phyloP scores from a whole-genome alignment of 2,113 vertebrate genomes.

The Notothenia rossii region DNA sequence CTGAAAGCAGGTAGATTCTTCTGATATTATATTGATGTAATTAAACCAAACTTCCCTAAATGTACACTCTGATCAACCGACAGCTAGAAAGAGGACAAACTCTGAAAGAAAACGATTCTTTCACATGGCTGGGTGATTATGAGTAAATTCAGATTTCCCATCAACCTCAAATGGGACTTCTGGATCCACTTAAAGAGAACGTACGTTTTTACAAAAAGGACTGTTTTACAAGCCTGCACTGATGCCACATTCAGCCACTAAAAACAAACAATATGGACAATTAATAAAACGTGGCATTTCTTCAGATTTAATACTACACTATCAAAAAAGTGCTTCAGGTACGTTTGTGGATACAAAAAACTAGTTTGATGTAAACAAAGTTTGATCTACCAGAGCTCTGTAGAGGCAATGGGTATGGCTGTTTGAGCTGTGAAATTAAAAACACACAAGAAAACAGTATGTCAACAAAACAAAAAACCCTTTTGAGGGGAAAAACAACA shows the following conservation, averaged over 20 bases:
- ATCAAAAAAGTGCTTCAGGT: conserved; percentile 85
- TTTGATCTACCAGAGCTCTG: conserved; percentile 78
- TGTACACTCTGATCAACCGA: conserved; percentile 58
- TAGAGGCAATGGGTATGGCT: conserved; percentile 80
- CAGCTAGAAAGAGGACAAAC: conserved; percentile 63
- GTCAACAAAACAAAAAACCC: conserved; percentile 30
- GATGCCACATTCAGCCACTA: conserved; percentile 63
- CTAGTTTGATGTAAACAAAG: conserved; percentile 79
- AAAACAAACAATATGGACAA: conserved; percentile 74
- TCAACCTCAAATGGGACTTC: conserved; percentile 42
- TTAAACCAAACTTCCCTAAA: conserved; percentile 56
- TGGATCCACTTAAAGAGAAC: conserved; percentile 54
- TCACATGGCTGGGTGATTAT: conserved; percentile 67
- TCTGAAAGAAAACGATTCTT: conserved; percentile 53
- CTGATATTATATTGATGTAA: conserved; percentile 40
- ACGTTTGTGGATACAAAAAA: conserved; percentile 78
- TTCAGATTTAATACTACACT: conserved; percentile 78
- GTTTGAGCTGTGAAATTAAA: conserved; percentile 75
- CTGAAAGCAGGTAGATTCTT: conserved; percentile 45
- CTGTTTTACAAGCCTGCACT: conserved; percentile 69
- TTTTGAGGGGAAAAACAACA: conserved; percentile 64
- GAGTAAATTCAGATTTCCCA: conserved; percentile 58
- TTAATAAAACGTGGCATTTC: conserved; percentile 75
- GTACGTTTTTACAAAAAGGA: conserved; percentile 64
- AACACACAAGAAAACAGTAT: conserved; percentile 60